These are phyloP conservation scores for Megaceryle alcyon DNA, from an alignment of 2,797 vertebrate species.

Conservation along the genomic window DNA sequence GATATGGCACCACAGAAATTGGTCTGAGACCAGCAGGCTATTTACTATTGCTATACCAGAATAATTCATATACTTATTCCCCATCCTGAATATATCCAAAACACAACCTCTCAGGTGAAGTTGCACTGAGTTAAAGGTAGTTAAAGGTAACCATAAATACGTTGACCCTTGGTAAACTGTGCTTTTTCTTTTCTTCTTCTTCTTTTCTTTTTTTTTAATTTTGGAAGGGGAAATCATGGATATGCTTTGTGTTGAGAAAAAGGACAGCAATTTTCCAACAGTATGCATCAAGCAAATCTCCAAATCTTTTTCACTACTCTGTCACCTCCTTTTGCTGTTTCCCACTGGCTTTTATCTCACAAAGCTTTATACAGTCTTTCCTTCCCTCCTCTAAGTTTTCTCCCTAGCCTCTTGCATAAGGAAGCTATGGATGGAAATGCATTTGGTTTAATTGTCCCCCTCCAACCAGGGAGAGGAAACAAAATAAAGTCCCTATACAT, in stretches of 20 bases:
- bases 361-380: background rate
- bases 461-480: background rate
- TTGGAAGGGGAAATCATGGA: background rate
- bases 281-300: background rate
- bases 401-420: background rate
- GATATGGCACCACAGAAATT: conserved; percentile 60
- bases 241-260: background rate
- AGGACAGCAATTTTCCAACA: background rate
- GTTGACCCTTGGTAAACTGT: background rate
- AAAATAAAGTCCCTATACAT: background rate
- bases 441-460: background rate
- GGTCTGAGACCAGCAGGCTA: conserved; percentile 34
- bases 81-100: conserved; percentile 11
- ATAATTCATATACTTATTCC: conserved; percentile 57
- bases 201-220: background rate
- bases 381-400: background rate
- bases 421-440: background rate
- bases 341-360: background rate
- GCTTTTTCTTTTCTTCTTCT: background rate
- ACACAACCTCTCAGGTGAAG: background rate
- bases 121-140: conserved; percentile 38
- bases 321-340: background rate
- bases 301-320: background rate
- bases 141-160: conserved; percentile 42
- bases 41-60: conserved; percentile 40